These are phyloP conservation scores for Temnopleurus reevesii DNA, from an alignment of 53 echinoderm and acorn worm species.

Conservation along the genomic window DNA sequence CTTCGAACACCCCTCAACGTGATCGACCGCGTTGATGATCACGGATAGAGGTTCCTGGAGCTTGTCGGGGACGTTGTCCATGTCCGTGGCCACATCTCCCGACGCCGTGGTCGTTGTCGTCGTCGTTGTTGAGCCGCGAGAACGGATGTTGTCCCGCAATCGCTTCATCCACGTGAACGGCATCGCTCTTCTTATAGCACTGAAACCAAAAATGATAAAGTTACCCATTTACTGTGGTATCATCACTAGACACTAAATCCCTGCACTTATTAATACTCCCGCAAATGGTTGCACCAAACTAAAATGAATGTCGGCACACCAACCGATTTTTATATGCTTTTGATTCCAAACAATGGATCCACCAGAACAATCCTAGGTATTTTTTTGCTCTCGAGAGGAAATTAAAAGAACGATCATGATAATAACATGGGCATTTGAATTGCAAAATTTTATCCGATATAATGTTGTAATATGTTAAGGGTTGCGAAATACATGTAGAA, in stretches of 20 bases:
- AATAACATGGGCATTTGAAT: no score
- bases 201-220: neutral
- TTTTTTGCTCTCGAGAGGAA: neutral
- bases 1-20: neutral
- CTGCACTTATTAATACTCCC: neutral
- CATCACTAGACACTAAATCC: neutral
- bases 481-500: slow-evolving; percentile 21
- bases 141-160: neutral
- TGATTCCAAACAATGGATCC: no score
- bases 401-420: neutral
- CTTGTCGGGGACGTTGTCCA: slow-evolving; percentile 10
- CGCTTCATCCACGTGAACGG: neutral
- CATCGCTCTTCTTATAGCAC: neutral
- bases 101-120: no score
- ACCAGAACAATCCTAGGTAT: neutral
- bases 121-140: neutral
- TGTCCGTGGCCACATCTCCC: neutral
- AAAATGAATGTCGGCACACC: neutral
- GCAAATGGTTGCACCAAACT: neutral
- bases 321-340: neutral
- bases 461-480: neutral
- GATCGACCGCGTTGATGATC: slow-evolving; percentile 28
- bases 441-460: neutral
- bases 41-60: neutral
- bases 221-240: neutral